Evolutionary conservation across 1,140 invertebrate genomes (phyloP), one percentile per base, ranked within the genome.

Genomic region (Anoplophora glabripennis): DNA sequence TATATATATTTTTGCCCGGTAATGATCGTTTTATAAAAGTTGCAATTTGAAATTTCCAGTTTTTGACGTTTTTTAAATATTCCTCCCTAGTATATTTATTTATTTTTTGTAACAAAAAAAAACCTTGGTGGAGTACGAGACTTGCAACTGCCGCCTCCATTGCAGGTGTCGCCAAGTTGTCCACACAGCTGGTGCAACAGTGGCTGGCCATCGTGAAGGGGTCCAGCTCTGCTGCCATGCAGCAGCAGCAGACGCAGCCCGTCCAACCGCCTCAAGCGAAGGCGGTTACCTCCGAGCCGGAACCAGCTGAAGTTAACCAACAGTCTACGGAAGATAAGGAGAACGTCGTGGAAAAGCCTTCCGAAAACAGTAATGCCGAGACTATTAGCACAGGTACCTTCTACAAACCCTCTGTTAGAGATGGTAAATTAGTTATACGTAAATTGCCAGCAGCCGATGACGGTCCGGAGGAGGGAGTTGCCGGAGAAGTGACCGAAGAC

Each of bases 151-250:
- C 21, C 21, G 21, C 21, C 21, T 28, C 57, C 61, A 57, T 63
- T 61, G 14, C 61, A 75, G 74, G 63, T 52, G 67, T 74, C 9
- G 65, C 72, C 41, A 57, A 71, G 42, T 73, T 93, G 58, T 90
- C 93, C 12, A 83, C 84, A 48, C 85, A 88, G 70, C 78, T 96
- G 40, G 92, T 96, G n/a, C 88, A 92, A 65, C 87, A 91, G 74
- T 96, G 94, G 94, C 81, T 94, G 65, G 89, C 89, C 67, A 86
- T 92, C 54, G 90, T 93, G 0, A 92, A 90, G 28, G 64, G 64
- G 2, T 38, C 48, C 21, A 47, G 48, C 34, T 17, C 10, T 17
- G 11, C 10, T 34, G 7, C 15, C 14, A 65, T 72, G 52, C 28
- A n/a, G 57, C 28, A 45, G 36, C 44, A 18, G 47, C 53, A 21